Percentiles rank a stretch among this genome's conserved stretches.
These are phyloP conservation scores for Cerastis rubricosa DNA, from an alignment of 2,888 invertebrate genomes.

Conservation along the genomic window DNA sequence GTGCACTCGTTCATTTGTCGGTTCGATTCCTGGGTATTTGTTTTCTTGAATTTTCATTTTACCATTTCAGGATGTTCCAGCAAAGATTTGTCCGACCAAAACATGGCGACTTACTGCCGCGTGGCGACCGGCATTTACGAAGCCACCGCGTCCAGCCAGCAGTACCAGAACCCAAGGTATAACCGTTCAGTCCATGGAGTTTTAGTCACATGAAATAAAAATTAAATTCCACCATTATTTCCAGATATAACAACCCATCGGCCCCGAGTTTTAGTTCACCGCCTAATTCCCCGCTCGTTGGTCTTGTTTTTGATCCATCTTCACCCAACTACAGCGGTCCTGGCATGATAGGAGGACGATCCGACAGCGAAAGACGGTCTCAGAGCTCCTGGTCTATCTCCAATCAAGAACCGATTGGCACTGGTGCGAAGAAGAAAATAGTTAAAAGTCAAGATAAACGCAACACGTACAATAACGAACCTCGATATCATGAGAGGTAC, in stretches of 20 bases:
- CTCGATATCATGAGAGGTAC: slow-evolving; percentile 84
- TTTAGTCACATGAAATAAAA: slow-evolving; percentile 40
- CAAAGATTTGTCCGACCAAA: slow-evolving; percentile 83
- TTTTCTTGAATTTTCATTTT: slow-evolving; percentile 1
- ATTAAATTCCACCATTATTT: slow-evolving; percentile 71
- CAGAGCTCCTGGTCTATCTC: slow-evolving; percentile 84
- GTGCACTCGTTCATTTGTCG: not conserved
- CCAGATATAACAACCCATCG: slow-evolving; percentile 84
- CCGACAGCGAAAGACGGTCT: slow-evolving; percentile 81
- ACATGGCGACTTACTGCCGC: slow-evolving; percentile 84
- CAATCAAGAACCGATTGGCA: slow-evolving; percentile 88
- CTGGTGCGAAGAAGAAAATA: slow-evolving; percentile 88
- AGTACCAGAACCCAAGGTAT: slow-evolving; percentile 84
- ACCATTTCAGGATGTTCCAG: slow-evolving; percentile 77
- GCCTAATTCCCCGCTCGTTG: slow-evolving; percentile 87
- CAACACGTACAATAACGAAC: slow-evolving; percentile 79
- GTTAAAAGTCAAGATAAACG: slow-evolving; percentile 87
- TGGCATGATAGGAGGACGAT: slow-evolving; percentile 81
- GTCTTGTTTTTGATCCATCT: slow-evolving; percentile 86
- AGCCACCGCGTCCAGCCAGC: slow-evolving; percentile 81
- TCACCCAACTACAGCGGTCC: slow-evolving; percentile 83
- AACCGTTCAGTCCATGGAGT: slow-evolving; percentile 50
- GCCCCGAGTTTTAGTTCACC: slow-evolving; percentile 88
- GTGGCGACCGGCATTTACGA: slow-evolving; percentile 85
- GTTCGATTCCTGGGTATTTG: not conserved